These are phyloP conservation scores for Nibea coibor DNA, from an alignment of 2,113 vertebrate genomes.

Conservation along the genomic window DNA sequence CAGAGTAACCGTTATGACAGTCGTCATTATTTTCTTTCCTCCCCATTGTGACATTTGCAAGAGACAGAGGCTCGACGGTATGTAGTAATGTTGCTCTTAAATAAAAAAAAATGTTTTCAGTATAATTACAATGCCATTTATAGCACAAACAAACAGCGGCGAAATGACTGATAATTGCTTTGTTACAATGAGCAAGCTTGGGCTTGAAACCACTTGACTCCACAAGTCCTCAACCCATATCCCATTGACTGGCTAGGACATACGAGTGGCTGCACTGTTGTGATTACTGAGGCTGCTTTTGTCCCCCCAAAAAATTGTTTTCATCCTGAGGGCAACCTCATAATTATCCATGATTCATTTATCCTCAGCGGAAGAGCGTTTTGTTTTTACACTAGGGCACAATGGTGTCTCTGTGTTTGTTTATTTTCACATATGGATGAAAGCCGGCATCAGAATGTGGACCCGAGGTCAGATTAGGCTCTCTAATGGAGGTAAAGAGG, in stretches of 20 bases:
- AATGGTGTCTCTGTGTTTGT: slow-evolving; percentile 46
- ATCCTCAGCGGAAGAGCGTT: slow-evolving; percentile 51
- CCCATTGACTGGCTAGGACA: slow-evolving; percentile 69
- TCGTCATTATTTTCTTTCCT: slow-evolving; percentile 50
- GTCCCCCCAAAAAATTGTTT: slow-evolving; percentile 66
- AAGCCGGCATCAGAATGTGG: slow-evolving; percentile 28
- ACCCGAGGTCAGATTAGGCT: slow-evolving; percentile 37
- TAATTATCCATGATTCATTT: slow-evolving; percentile 74
- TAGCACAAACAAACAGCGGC: slow-evolving; percentile 73
- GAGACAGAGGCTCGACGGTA: slow-evolving; percentile 54
- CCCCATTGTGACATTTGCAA: slow-evolving; percentile 63
- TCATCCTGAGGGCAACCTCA: slow-evolving; percentile 68
- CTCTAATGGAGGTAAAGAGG: slow-evolving; percentile 29
- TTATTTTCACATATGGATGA: slow-evolving; percentile 51
- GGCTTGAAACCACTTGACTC: slow-evolving; percentile 81
- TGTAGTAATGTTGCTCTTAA: slow-evolving; percentile 61
- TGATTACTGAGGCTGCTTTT: slow-evolving; percentile 73
- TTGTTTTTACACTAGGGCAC: slow-evolving; percentile 58
- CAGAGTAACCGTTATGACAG: slow-evolving; percentile 35
- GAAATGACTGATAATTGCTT: slow-evolving; percentile 79
- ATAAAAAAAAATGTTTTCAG: slow-evolving; percentile 64
- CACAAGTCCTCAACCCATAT: slow-evolving; percentile 71
- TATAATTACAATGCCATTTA: slow-evolving; percentile 75
- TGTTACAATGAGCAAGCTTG: slow-evolving; percentile 67
- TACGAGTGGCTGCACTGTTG: slow-evolving; percentile 67